Conservation (phyloP, 2,113 vertebrate species). For the Zootoca vivipara region DNA sequence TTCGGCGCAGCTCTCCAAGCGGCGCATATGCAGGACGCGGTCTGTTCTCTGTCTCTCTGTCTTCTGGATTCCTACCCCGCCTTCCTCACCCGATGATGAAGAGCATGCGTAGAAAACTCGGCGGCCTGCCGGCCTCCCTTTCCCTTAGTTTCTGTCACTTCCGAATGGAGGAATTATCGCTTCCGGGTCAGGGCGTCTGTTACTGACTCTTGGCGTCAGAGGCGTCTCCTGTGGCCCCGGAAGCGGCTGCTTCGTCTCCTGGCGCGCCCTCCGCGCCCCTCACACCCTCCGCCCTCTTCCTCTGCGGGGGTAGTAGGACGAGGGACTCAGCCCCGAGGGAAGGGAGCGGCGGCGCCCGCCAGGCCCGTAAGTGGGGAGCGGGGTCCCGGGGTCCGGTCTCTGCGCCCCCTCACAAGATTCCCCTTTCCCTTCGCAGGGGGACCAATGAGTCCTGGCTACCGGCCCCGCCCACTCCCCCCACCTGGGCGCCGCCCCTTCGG, state of each 20-base stretch:
- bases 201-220: not conserved
- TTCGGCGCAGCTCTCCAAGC: not conserved
- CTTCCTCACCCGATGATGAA: not conserved
- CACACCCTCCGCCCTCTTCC: not conserved
- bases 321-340: slow-evolving; percentile 29
- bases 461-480: not conserved
- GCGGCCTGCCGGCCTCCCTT: not conserved
- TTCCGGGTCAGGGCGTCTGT: slow-evolving; percentile 65
- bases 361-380: slow-evolving; percentile 43
- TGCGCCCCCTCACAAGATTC: not conserved
- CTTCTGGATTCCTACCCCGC: not conserved
- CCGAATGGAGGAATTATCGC: slow-evolving; percentile 39
- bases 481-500: not conserved
- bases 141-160: slow-evolving; percentile 39
- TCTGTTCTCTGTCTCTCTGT: too few species aligned
- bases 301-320: not conserved
- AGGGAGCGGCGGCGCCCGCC: slow-evolving; percentile 37
- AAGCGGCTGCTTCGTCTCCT: slow-evolving; percentile 26
- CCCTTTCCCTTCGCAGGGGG: too few species aligned
- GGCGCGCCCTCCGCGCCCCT: not conserved
- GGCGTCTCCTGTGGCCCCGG: slow-evolving; percentile 32
- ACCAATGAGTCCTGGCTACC: too few species aligned
- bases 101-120: slow-evolving; percentile 1
- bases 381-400: not conserved
- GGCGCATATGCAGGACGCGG: not conserved